phyloP scores from a whole-genome alignment of 2,888 invertebrate species.

The Gastrophysa polygoni region DNA sequence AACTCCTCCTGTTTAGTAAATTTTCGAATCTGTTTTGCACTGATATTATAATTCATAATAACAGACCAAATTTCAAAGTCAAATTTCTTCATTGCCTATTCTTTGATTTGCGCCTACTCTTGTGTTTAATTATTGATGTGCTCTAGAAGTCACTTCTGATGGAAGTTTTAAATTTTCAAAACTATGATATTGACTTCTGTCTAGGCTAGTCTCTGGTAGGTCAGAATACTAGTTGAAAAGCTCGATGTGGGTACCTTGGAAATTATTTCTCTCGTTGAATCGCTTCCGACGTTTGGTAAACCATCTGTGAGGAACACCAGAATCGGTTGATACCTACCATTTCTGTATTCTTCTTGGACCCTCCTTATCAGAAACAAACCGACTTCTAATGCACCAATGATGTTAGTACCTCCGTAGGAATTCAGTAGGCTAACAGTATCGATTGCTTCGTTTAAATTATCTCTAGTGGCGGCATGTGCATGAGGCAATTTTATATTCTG shows the following conservation, averaged over 20 bases:
- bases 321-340: constrained; percentile 60
- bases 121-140: no score
- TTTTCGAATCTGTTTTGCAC: no score
- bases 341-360: constrained; percentile 30
- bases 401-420: constrained; percentile 68
- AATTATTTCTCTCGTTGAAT: constrained; percentile 59
- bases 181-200: no score
- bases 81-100: no score
- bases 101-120: no score
- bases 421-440: constrained; percentile 60
- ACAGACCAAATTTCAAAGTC: no score
- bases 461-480: constrained; percentile 61
- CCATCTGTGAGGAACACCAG: constrained; percentile 70
- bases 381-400: constrained; percentile 66
- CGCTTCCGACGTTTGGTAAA: constrained; percentile 65
- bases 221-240: no score
- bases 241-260: constrained; percentile 21
- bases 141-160: no score
- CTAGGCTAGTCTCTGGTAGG: no score
- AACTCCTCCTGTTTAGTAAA: no score
- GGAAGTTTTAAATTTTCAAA: no score
- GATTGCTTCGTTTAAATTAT: constrained; percentile 64
- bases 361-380: constrained; percentile 50
- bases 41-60: no score
- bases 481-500: constrained; percentile 52